Evolutionary conservation across 2,113 vertebrate species (phyloP), one percentile per base, ranked within the genome.

Genomic region (Falcunculus frontatus): DNA sequence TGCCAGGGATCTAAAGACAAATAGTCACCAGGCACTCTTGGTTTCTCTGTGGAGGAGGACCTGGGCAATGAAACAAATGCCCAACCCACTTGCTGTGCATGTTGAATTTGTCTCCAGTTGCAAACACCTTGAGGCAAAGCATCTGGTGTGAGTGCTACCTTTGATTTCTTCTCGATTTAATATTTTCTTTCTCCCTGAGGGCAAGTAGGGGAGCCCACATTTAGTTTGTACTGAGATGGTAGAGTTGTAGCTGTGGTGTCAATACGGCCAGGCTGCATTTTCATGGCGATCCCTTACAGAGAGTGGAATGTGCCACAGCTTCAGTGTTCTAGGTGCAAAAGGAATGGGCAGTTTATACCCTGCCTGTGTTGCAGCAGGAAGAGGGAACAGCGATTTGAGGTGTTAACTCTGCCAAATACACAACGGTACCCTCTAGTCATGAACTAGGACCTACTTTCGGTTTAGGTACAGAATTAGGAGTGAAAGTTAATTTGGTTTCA

Each of bases 341-440:
- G 64, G 17, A 92, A 35, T 2, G 50, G 49, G 16, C 29, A 8
- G 60, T 7, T 55, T 14, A 2, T 11, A 7, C 13, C 3, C 11
- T 17, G 35, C 27, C 17, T 10, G 9, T 32, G n/a, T 35, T 46
- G 7, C 11, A 47, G 75, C 3, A 4, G 65, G 29, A 12, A 35
- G 26, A 22, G 13, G 25, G 63, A 73, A 33, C 20, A 47, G 52
- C 11, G 13, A 42, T 30, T n/a, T 37, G 42, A 30, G 55, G 23
- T 11, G 30, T 46, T 72, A 59, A 35, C 16, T 30, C 21, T 23
- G 10, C 26, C 41, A 44, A 39, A 35, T 15, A 26, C 18, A n/a
- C 13, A 5, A 1, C 1, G 1, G 25, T 9, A 14, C 8, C 33
- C 62, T 56, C 1, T 12, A 19, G 55, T 35, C 11, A 4, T 17